Evolutionary conservation across 2,888 invertebrate species (phyloP), one percentile per base, ranked within the genome.

Genomic region (Mesorhabditis sp.): DNA sequence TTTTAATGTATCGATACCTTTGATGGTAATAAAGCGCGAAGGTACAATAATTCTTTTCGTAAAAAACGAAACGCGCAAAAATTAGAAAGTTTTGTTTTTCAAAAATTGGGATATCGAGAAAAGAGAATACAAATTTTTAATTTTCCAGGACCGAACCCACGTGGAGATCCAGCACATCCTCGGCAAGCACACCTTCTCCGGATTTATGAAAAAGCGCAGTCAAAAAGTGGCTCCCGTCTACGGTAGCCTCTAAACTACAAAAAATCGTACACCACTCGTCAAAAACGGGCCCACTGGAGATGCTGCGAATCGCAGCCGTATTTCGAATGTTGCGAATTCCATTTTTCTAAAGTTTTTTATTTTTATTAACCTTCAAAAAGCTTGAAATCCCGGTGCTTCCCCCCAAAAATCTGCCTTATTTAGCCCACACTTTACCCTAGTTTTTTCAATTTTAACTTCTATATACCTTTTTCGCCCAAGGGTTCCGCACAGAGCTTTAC

Each of bases 131-230:
- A n/a, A n/a, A n/a, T n/a, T n/a, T 2, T 28, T 2, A 28, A 28
- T 28, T 28, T 50, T 50, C n/a, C 58, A 50, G 58, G 58, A 50
- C n/a, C 58, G 58, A 50, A 50, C 7, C n/a, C 58, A 50, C 58
- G 58, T 13, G n/a, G 58, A 50, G 58, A 50, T 50, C n/a, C 58
- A 50, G 58, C 58, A n/a, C n/a, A 50, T 50, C n/a, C 58, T 50
- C 58, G 58, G 58, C 58, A 50, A 50, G n/a, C 7, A 10, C 7
- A 13, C 58, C 58, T 50, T 50, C 58, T 50, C 58, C 10, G 58
- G 58, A 10, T n/a, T 50, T n/a, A 2, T 50, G 10, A 50, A 50
- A 50, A 50, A 50, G n/a, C 10, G 58, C 58, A 2, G 58, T n/a
- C 58, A 10, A 10, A 50, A 50, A 50, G n/a, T 50, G 7, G 58